Evolutionary conservation across 2,797 vertebrate species (phyloP), one percentile per base, ranked within the genome.

Genomic region (Smutsia gigantea): DNA sequence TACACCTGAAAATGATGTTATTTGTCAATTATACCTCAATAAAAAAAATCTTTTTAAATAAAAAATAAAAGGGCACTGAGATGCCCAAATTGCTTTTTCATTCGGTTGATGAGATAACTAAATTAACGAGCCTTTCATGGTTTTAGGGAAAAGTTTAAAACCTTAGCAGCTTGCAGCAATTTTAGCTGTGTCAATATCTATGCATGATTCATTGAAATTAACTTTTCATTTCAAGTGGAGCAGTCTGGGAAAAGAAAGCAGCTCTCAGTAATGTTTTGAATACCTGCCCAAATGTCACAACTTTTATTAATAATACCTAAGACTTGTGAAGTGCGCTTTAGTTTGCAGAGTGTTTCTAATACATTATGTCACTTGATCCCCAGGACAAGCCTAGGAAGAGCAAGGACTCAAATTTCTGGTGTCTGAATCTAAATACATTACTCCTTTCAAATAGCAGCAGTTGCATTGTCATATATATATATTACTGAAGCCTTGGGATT

Each of bases 151-250:
- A 87, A 93, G 49, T 69, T 89, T 57, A 25, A 93, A 97, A 84
- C 12, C 83, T 61, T 53, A 86, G 55, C 66, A 96, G 83, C 51
- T 77, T 81, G 27, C 71, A 89, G 39, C 39, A 89, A 69, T 84
- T 87, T 96, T 84, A 96, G 71, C 46, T 94, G 27, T 88, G 82
- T 93, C 93, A 87, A 85, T 95, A 95, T 74, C 74, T 87, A 94
- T 85, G n/a, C 7, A 31, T 89, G 93, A 96, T 86, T 97, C 92
- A 72, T 93, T 97, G 81, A 95, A 93, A 96, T 97, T 95, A 93
- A 95, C 8, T 95, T 96, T 97, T 95, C 77, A 53, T 96, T 96
- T 93, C 69, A 89, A 95, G 78, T 81, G 46, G 34, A 97, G 75
- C 51, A 42, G 68, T 82, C 82, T 92, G 79, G 63, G 55, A 72